Base-by-base conservation (phyloP, 2,888 invertebrate species). In the Volucella bombylans region DNA sequence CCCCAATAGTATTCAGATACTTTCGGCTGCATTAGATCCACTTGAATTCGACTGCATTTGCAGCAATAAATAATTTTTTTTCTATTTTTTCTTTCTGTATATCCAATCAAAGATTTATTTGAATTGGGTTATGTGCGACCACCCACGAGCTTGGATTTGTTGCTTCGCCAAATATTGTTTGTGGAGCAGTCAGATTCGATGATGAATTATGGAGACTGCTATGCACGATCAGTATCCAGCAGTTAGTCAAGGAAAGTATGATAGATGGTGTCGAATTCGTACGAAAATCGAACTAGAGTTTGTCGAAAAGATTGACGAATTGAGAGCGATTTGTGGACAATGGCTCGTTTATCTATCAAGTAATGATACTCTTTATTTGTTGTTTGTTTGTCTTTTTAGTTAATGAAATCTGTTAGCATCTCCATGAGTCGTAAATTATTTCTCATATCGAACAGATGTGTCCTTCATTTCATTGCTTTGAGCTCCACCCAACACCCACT, bases 401-500 rank as follows among this genome's bases (percentile, higher is more conserved):
- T 45, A 45, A 45, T n/a, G 4, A 45, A 31, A 31, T 31, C 45
- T 45, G n/a, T 45, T 45, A 8, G 12, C 9, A 45, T 45, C 45
- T 4, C n/a, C 45, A 45, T 45, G 31, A 31, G 31, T 31, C 6
- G 31, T 31, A 31, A 6, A 31, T 31, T 6, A 31, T 50, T 50
- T 69, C 55, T 18, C 39, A 50, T 12, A 41, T 54, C 43, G 10
- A n/a, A 50, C 23, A 50, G 61, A 38, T 64, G 45, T 68, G 82
- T 82, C 68, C 73, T 67, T 31, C 69, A 41, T 55, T 52, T 31
- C 31, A 31, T 31, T 31, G 6, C 23, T 54, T 10, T 9, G 12
- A 23, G 38, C 62, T 61, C 55, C 72, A 73, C 55, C 50, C 72
- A 41, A 59, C 12, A 67, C 50, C 64, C 62, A 55, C 62, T 54